Evolutionary conservation across 2,113 vertebrate genomes (phyloP), one percentile per base, ranked within the genome.

Genomic region (Elaphurus davidianus): DNA sequence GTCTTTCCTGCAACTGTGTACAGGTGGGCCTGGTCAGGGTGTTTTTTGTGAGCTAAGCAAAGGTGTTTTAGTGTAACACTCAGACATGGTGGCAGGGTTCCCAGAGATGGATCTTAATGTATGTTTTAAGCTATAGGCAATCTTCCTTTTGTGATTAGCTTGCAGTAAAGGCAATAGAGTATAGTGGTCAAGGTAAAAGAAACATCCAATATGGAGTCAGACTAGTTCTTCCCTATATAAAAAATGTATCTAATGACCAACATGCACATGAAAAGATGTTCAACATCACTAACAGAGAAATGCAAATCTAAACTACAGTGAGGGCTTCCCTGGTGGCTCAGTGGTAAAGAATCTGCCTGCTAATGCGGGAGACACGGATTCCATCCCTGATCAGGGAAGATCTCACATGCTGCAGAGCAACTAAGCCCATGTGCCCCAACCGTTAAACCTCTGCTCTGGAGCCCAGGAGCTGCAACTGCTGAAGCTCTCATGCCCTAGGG

Each of bases 401-500:
- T 25, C 36, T 40, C 5, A 74, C 67, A 74, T 74, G 67, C 67
- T 25, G 21, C 71, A 25, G 71, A 74, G 71, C 71, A 43, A 14
- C 71, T 25, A 43, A 43, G 36, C 71, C 11, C 21, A 25, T 43
- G 71, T 43, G 36, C 36, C 71, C 19, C 71, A 74, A 25, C 11
- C 43, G 21, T 74, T 43, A 25, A 43, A 43, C 36, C 71, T 74
- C 36, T 23, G 71, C 71, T 25, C 71, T 43, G 21, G 67, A 74
- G 71, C 21, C 21, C 1, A 0, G n/a, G 21, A 74, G 71, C 36
- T 0, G 0, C 36, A 25, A 14, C 36, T 74, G 36, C 10, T 43
- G 21, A 71, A 71, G 64, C 64, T 17, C 9, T 36, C 9, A 36
- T 71, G n/a, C 64, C 64, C 19, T 71, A 13, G 3, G 7, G 11